These are phyloP conservation scores for Wiebesia pumilae DNA, from an alignment of 1,140 invertebrate genomes.

Conservation along the genomic window DNA sequence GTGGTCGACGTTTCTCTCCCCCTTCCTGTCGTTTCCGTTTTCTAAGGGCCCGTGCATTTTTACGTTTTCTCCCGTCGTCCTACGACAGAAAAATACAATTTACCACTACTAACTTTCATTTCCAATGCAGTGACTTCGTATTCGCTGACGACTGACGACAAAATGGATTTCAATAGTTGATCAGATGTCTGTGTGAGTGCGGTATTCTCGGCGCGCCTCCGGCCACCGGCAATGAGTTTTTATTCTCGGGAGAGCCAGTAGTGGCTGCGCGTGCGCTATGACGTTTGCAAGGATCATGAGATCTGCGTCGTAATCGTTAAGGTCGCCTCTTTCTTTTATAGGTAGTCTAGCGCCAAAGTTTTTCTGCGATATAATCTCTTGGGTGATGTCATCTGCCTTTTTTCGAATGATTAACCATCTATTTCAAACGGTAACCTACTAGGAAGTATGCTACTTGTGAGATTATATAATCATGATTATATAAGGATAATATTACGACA, in stretches of 20 bases:
- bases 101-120: conserved; percentile 64
- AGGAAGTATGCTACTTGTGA: too few species aligned
- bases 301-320: conserved; percentile 2
- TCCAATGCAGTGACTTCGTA: conserved; percentile 36
- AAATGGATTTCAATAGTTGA: conserved; percentile 63
- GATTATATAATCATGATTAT: too few species aligned
- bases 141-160: conserved; percentile 56
- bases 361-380: background rate
- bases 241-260: background rate
- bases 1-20: conserved; percentile 59
- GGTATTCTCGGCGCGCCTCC: background rate
- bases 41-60: too few species aligned
- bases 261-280: background rate
- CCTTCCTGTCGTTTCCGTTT: conserved; percentile 50
- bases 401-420: background rate
- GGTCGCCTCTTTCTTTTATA: background rate
- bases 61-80: conserved; percentile 27
- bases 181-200: conserved; percentile 46
- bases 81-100: conserved; percentile 66
- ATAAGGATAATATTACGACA: too few species aligned
- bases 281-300: background rate
- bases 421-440: background rate
- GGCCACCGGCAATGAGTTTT: conserved; percentile 5
- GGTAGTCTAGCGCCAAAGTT: background rate
- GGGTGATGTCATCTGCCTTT: too few species aligned